Evolutionary conservation across 2,113 vertebrate species (phyloP).

Genomic region (Sminthopsis crassicaudata): DNA sequence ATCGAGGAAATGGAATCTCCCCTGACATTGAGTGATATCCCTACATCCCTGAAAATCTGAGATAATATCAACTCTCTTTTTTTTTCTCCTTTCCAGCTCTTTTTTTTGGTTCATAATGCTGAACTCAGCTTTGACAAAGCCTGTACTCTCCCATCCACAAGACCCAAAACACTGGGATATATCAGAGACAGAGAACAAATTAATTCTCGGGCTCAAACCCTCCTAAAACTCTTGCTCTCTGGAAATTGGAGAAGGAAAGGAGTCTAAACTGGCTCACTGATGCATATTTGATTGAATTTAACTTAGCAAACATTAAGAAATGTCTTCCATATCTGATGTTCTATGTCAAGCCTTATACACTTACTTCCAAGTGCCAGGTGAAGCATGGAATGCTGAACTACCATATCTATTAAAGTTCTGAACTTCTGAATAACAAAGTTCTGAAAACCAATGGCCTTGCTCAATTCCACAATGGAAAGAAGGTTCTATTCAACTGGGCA

Average conservation of each 20-base stretch:
- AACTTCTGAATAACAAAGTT: not conserved
- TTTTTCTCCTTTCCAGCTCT: not conserved
- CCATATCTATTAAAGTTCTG: not conserved
- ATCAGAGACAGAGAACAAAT: not conserved
- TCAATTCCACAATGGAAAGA: slow-evolving; percentile 28
- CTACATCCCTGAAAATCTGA: not conserved
- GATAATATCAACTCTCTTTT: not conserved
- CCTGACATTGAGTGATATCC: not conserved
- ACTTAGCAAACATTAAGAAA: not conserved
- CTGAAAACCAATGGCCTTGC: not conserved
- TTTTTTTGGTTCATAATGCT: not conserved
- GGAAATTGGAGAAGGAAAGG: not conserved
- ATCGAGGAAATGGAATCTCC: not conserved
- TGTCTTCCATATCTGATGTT: not conserved
- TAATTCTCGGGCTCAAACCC: not conserved
- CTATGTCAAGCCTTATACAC: not conserved
- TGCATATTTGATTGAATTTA: not conserved
- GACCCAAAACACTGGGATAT: not conserved
- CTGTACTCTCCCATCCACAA: not conserved
- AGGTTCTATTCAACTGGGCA: slow-evolving; percentile 60
- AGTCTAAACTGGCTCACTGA: not conserved
- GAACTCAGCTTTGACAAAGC: not conserved
- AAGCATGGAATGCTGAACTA: not conserved
- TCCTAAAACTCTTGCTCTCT: not conserved
- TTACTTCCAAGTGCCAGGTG: not conserved